These are phyloP conservation scores for Onchidella celtica DNA, from an alignment of 2,888 invertebrate genomes.

Conservation along the genomic window DNA sequence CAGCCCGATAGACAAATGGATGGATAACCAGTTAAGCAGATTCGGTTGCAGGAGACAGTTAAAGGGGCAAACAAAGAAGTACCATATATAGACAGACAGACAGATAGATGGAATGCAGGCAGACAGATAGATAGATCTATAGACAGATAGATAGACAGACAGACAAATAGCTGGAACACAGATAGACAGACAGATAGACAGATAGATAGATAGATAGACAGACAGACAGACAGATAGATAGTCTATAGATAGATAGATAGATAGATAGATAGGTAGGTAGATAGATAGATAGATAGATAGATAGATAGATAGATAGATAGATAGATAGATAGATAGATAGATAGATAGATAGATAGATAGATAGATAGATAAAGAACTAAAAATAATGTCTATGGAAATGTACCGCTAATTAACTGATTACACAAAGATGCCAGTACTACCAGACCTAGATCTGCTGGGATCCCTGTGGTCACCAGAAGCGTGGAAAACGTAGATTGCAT, in stretches of 20 bases:
- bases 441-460: no score
- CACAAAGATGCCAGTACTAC: no score
- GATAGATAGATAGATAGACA: neutral
- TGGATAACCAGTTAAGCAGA: neutral
- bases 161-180: neutral
- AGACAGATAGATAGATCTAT: neutral
- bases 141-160: neutral
- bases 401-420: no score
- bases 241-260: neutral
- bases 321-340: neutral
- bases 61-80: no score
- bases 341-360: neutral
- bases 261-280: neutral
- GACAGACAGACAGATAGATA: neutral
- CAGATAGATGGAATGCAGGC: no score
- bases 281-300: neutral
- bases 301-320: neutral
- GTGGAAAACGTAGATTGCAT: no score
- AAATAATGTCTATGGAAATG: no score
- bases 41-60: no score
- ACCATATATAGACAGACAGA: no score
- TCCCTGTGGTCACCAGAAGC: no score
- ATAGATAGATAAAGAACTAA: neutral
- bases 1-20: neutral
- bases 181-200: neutral